Conservation (phyloP, 2,797 vertebrate genomes). For the Anguilla marmorata region DNA sequence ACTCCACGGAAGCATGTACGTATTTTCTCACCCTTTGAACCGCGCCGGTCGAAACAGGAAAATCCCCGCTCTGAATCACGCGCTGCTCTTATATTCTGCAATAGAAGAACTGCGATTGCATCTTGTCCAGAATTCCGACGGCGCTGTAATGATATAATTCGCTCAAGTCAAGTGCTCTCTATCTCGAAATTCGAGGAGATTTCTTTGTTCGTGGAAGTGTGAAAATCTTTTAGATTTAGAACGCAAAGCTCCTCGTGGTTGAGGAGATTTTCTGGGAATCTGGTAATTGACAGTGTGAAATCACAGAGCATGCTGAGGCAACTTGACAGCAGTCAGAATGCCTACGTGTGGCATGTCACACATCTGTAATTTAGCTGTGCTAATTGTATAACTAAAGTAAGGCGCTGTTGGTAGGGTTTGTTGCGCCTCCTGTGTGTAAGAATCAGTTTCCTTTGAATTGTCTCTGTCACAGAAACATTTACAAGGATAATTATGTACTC, state of each 20-base stretch:
- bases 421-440: slow-evolving; percentile 23
- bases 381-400: slow-evolving; percentile 55
- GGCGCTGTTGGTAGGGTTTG: slow-evolving; percentile 37
- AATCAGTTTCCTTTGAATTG: slow-evolving; percentile 45
- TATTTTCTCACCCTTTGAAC: slow-evolving; percentile 17
- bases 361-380: slow-evolving; percentile 52
- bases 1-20: background rate
- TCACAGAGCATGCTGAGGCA: slow-evolving; percentile 46
- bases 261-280: slow-evolving; percentile 51
- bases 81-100: background rate
- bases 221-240: slow-evolving; percentile 53
- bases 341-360: slow-evolving; percentile 51
- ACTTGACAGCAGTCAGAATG: slow-evolving; percentile 41
- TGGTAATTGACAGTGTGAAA: slow-evolving; percentile 59
- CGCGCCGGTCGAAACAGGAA: background rate
- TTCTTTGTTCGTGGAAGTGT: slow-evolving; percentile 45
- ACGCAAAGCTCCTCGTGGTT: slow-evolving; percentile 39
- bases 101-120: background rate
- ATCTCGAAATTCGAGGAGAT: slow-evolving; percentile 42
- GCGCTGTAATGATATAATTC: background rate
- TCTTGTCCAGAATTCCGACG: background rate
- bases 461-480: slow-evolving; percentile 41
- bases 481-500: slow-evolving; percentile 34
- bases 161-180: slow-evolving; percentile 46
- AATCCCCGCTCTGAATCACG: background rate